Base-by-base conservation (phyloP, 2,113 vertebrate genomes). In the Coptodon bakossiorum region DNA sequence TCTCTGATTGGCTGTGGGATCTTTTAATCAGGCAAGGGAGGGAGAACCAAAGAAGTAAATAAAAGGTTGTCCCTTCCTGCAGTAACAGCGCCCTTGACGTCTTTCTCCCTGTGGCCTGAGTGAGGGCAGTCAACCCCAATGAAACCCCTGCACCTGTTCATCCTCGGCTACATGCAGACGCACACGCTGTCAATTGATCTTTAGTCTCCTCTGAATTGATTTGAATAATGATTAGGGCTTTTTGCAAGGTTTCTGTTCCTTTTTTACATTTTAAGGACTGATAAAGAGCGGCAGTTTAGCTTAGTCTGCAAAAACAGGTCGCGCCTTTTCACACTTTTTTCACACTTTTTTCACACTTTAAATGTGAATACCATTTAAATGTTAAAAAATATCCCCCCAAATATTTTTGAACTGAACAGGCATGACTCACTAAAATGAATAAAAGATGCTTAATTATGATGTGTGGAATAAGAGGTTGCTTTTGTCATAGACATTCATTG, bases 111-210 rank as follows among this genome's bases (percentile, higher is more conserved):
- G 61, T 38, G 13, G 68, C 50, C 11, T 81, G 66, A 85, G 63
- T 86, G 59, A 91, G 10, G 16, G 24, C 4, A 6, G 14, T 83
- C 59, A 82, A 86, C 90, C 82, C 81, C 24, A 59, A 17, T 2
- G 5, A 80, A 86, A 90, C 82, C 88, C 38, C 53, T 83, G 87
- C 89, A 90, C 59, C 89, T 93, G 87, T 88, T 88, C 81, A 89
- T 40, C 68, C 84, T 81, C 22, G 7, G 29, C 24, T 36, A 54
- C 8, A 19, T 22, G 8, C 57, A 85, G 24, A 61, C 50, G 45
- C 63, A 57, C 43, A 83, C n/a, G 16, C 12, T 36, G n/a, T 43
- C 19, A 7, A 9, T 22, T 76, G 31, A 40, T 73, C 31, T 81
- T 56, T 36, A n/a, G 66, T 53, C 16, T 78, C 6, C 14, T 14